phyloP scores from a whole-genome alignment of 2,113 vertebrate genomes.

The Anoura caudifer region DNA sequence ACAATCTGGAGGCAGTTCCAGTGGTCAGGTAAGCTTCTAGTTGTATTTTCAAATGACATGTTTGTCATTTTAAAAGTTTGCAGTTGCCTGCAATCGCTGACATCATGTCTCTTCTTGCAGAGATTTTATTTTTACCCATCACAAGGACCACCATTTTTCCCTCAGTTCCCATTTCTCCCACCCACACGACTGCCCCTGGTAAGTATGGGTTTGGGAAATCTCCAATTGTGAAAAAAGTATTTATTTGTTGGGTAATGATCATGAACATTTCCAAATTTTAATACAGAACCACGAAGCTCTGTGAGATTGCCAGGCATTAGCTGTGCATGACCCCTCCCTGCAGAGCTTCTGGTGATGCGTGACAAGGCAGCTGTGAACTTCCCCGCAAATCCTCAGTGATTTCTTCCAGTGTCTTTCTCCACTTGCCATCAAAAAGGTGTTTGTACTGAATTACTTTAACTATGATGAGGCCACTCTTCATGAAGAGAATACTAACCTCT shows the following conservation, averaged over 20 bases:
- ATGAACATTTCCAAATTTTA: background rate
- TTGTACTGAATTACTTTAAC: background rate
- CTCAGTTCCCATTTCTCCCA: conserved; percentile 18
- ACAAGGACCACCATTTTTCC: conserved; percentile 18
- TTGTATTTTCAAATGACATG: background rate
- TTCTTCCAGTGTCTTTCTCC: background rate
- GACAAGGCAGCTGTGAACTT: background rate
- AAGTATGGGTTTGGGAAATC: conserved; percentile 2
- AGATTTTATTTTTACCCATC: conserved; percentile 35
- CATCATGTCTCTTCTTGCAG: conserved; percentile 22
- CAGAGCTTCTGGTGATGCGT: background rate
- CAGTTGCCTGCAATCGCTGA: background rate
- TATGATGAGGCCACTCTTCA: background rate
- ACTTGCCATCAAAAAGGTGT: background rate
- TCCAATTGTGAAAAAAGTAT: background rate
- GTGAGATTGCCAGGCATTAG: background rate
- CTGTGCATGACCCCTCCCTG: background rate
- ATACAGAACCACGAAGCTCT: background rate
- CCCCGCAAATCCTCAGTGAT: background rate
- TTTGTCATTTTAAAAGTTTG: background rate
- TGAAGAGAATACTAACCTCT: background rate
- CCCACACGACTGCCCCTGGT: conserved; percentile 22
- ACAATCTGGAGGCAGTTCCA: background rate
- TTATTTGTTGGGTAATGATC: background rate
- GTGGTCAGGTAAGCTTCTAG: background rate